phyloP scores from a whole-genome alignment of 1,140 invertebrate species.

The Bombus fervidus region DNA sequence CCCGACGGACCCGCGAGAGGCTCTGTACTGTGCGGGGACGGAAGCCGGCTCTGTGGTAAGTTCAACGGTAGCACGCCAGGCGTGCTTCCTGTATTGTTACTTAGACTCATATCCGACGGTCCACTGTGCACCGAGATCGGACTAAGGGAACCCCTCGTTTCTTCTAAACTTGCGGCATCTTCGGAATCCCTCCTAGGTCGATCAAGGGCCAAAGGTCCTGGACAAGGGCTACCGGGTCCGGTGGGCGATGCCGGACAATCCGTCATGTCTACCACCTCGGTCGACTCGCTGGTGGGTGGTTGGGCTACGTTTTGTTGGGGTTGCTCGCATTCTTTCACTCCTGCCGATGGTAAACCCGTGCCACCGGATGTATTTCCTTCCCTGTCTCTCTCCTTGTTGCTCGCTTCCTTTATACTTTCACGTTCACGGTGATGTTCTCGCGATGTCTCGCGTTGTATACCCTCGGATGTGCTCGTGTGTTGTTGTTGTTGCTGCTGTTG shows the following conservation, averaged over 20 bases:
- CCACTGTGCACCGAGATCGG: conserved; percentile 82
- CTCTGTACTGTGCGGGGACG: conserved; percentile 87
- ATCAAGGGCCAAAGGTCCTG: conserved; percentile 78
- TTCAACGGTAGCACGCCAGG: conserved; percentile 71
- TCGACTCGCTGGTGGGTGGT: conserved; percentile 69
- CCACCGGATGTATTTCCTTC: conserved; percentile 56
- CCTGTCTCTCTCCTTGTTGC: conserved; percentile 61
- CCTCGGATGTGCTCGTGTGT: conserved; percentile 56
- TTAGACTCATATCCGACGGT: conserved; percentile 84
- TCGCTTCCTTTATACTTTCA: conserved; percentile 57
- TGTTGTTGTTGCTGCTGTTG: conserved; percentile 54
- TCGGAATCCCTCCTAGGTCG: conserved; percentile 79
- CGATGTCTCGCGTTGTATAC: conserved; percentile 56
- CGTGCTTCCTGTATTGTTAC: conserved; percentile 78
- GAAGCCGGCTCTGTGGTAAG: conserved; percentile 81
- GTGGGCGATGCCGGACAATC: conserved; percentile 77
- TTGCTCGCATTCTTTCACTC: conserved; percentile 77
- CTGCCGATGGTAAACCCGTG: conserved; percentile 70
- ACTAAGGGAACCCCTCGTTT: conserved; percentile 81
- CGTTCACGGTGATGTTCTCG: conserved; percentile 63
- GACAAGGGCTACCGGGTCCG: conserved; percentile 79
- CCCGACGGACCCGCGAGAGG: conserved; percentile 89
- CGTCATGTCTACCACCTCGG: conserved; percentile 72
- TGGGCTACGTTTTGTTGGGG: conserved; percentile 59
- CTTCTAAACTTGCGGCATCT: conserved; percentile 77